Evolutionary conservation across 2,888 invertebrate species (phyloP).

Genomic region (Punctoribates punctum): DNA sequence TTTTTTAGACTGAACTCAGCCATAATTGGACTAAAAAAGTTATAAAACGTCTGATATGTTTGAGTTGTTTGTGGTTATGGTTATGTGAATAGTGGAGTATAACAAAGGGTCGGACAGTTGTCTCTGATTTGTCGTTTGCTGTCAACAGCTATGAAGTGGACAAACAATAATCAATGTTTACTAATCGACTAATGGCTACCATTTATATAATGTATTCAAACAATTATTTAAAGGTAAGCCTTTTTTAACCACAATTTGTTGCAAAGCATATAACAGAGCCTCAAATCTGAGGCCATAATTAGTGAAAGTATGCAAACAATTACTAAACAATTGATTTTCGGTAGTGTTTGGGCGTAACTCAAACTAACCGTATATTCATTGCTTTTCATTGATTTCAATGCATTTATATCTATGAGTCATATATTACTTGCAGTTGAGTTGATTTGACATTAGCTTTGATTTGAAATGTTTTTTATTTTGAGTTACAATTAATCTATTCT

Average conservation of each 20-base stretch:
- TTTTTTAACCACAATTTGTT: too few relatives aligned
- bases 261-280: too few relatives aligned
- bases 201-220: background rate
- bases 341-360: background rate
- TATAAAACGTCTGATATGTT: too few relatives aligned
- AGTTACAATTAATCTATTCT: background rate
- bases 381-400: background rate
- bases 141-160: background rate
- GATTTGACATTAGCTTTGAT: background rate
- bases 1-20: background rate
- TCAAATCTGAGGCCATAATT: too few relatives aligned
- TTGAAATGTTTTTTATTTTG: background rate
- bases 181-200: slow-evolving; percentile 13
- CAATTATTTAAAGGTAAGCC: background rate
- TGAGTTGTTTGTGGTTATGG: too few relatives aligned
- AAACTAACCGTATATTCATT: background rate
- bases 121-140: slow-evolving; percentile 24
- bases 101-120: background rate
- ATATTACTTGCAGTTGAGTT: background rate
- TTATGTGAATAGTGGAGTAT: too few relatives aligned
- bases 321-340: background rate
- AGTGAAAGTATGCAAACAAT: background rate
- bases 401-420: background rate
- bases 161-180: background rate
- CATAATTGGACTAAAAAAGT: too few relatives aligned